Base-by-base conservation (phyloP, 2,888 invertebrate genomes). In the Spisula solida region DNA sequence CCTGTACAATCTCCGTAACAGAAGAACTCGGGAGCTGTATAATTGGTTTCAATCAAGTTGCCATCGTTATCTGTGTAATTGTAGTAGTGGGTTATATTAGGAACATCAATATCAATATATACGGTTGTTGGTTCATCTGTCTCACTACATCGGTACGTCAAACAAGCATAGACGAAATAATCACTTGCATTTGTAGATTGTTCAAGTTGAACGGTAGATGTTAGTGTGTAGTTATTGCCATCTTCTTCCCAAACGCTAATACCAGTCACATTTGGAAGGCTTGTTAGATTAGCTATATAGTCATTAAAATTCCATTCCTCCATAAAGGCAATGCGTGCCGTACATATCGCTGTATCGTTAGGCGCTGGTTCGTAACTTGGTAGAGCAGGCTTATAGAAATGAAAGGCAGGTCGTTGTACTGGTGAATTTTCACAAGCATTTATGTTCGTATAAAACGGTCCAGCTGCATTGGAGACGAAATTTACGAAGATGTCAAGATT, bases 301-400 rank as follows among this genome's bases (percentile, higher is more conserved):
- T 79, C 48, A n/a, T 70, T 80, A 55, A 84, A 84, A 31, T 85
- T 18, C 70, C 66, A 84, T 10, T 31, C 29, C 5, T 79, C 85
- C 31, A 20, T 18, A 18, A 89, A 84, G 14, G 20, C 75, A 34
- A 89, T 55, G 29, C 89, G 66, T 16, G 87, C 89, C n/a, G 89
- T 89, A 47, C 89, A 89, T 8, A 89, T 55, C 12, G 87, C 51
- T 20, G 84, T 80, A n/a, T 60, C 87, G 18, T 70, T 84, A 18
- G 89, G 86, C 10, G 84, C 56, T 12, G 89, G 89, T 55, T 60
- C 82, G 34, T 89, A 89, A 48, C 86, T 87, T 25, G 89, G 89
- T 56, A 79, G 47, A 12, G 66, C 60, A 0, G 84, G 82, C 47
- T 89, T 89, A n/a, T 78, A 56, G 78, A 89, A 89, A 55, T 89